These are phyloP conservation scores for Ichneumoninae sp. DNA, from an alignment of 2,888 invertebrate genomes.

Conservation along the genomic window DNA sequence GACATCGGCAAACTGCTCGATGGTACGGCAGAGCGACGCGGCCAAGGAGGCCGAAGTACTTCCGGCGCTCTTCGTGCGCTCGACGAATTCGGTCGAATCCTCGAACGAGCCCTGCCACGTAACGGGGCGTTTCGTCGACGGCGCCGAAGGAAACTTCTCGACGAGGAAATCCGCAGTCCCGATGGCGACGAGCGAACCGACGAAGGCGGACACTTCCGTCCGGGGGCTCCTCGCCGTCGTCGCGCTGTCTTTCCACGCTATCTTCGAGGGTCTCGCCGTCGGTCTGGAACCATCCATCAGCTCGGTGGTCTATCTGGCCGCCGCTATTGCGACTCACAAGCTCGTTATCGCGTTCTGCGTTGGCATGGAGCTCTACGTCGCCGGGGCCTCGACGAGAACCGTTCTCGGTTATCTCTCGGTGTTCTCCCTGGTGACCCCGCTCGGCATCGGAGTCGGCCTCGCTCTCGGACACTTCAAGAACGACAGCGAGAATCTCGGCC, in stretches of 20 bases:
- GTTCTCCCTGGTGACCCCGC: constrained; percentile 88
- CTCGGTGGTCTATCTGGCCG: constrained; percentile 86
- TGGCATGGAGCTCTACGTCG: constrained; percentile 86
- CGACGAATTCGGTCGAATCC: constrained; percentile 70
- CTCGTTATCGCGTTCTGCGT: constrained; percentile 89
- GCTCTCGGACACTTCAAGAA: constrained; percentile 83
- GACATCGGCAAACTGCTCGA: constrained; percentile 38
- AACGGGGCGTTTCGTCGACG: constrained; percentile 56
- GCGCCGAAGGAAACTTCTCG: constrained; percentile 52
- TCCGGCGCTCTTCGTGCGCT: constrained; percentile 77
- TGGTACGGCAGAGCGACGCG: constrained; percentile 35
- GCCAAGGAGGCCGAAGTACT: constrained; percentile 66
- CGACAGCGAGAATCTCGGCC: constrained; percentile 83
- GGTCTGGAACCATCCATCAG: constrained; percentile 86
- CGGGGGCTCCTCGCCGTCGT: constrained; percentile 87
- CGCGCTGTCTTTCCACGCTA: constrained; percentile 89
- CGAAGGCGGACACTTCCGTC: constrained; percentile 83
- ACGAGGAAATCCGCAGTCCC: constrained; percentile 50
- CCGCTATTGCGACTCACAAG: constrained; percentile 89
- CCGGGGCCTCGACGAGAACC: constrained; percentile 85
- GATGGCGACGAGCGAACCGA: constrained; percentile 59
- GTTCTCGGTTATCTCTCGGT: constrained; percentile 87
- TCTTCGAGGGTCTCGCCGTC: constrained; percentile 89
- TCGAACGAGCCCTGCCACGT: constrained; percentile 59
- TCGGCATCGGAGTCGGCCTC: constrained; percentile 89